phyloP scores from a whole-genome alignment of 2,797 vertebrate species.

The Siniperca undulata region DNA sequence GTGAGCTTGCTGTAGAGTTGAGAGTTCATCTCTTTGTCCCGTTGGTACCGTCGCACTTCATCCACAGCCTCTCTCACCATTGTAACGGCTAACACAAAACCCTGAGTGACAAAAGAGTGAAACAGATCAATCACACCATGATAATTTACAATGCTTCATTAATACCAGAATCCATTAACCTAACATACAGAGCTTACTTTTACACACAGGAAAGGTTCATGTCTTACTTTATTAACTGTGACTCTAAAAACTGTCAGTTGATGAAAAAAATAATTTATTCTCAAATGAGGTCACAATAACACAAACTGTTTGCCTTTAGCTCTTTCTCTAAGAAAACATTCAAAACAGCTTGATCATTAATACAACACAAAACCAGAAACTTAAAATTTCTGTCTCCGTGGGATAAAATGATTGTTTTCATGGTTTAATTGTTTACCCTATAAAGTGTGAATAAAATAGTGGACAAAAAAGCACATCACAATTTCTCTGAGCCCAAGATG shows the following conservation, averaged over 20 bases:
- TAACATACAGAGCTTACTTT: neutral
- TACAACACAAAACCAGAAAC: neutral
- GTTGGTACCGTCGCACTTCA: conserved; percentile 92
- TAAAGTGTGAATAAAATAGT: neutral
- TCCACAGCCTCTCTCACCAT: conserved; percentile 95
- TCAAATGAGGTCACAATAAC: neutral
- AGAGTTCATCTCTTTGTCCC: conserved; percentile 99
- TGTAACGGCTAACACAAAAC: conserved; percentile 95
- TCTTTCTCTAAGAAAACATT: neutral
- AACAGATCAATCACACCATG: neutral
- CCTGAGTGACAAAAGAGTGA: conserved; percentile 80
- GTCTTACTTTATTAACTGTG: neutral
- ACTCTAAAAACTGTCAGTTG: too few relatives aligned
- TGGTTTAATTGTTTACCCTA: neutral
- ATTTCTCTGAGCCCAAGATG: neutral
- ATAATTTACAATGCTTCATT: neutral
- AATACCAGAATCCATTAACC: neutral
- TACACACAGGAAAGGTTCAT: neutral
- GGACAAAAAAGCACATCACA: neutral
- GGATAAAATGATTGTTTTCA: neutral
- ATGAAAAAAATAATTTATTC: too few relatives aligned
- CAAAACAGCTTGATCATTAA: neutral
- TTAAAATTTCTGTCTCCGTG: neutral
- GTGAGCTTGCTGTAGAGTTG: conserved; percentile 98
- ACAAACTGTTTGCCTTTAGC: neutral